A percentile compares a stretch with the other conserved stretches of the same genome.
phyloP scores from a whole-genome alignment of 2,113 vertebrate genomes.

The Sminthopsis crassicaudata region DNA sequence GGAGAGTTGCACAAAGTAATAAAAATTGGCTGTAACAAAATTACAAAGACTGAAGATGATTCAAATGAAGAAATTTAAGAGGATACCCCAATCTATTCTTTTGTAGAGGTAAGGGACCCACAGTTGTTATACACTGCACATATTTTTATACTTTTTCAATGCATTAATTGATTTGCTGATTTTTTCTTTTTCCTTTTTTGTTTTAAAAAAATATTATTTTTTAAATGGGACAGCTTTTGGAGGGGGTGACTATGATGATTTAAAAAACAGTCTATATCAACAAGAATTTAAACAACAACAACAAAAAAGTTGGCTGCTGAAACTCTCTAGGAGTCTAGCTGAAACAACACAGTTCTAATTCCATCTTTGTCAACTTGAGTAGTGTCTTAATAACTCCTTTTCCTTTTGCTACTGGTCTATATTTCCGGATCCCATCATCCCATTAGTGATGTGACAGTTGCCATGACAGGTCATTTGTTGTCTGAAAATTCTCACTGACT shows the following conservation, averaged over 20 bases:
- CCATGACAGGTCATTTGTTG: background rate
- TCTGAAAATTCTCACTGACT: background rate
- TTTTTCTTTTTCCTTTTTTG: background rate
- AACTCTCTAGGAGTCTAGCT: background rate
- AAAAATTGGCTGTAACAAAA: background rate
- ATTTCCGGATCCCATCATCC: background rate
- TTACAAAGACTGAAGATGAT: background rate
- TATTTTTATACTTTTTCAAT: background rate
- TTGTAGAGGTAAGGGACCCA: background rate
- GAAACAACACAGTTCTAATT: background rate
- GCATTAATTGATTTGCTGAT: background rate
- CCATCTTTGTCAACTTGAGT: background rate
- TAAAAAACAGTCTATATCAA: background rate
- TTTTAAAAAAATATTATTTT: background rate
- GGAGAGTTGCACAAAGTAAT: too few relatives aligned
- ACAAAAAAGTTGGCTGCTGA: background rate
- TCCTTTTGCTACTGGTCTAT: background rate
- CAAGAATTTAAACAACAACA: background rate
- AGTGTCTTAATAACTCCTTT: too few relatives aligned
- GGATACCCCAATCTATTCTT: background rate
- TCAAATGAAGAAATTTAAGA: background rate
- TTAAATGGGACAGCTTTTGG: background rate
- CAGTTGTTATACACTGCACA: background rate
- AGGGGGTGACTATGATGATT: background rate
- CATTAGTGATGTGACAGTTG: background rate